These are phyloP conservation scores for Diachrysia chrysitis DNA, from an alignment of 2,888 invertebrate genomes.

Conservation along the genomic window DNA sequence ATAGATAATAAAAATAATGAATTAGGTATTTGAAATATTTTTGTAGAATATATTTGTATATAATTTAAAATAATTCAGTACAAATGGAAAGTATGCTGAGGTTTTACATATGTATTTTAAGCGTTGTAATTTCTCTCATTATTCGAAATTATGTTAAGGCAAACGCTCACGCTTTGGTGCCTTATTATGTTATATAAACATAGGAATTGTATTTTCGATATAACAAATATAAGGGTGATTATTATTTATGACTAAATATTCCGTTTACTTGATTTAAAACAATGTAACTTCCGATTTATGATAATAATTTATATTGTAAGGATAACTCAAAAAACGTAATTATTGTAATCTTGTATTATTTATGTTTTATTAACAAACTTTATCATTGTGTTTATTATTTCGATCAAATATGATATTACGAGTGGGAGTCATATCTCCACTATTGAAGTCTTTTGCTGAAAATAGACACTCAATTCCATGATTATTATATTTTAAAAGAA, in stretches of 20 bases:
- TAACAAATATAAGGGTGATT: constrained; percentile 54
- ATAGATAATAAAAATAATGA: constrained; percentile 59
- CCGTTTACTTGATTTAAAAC: constrained; percentile 47
- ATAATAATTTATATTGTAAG: constrained; percentile 51
- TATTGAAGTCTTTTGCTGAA: constrained; percentile 45
- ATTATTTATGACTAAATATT: constrained; percentile 68
- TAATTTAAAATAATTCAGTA: constrained; percentile 72
- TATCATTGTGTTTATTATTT: constrained; percentile 40
- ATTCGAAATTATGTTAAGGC: constrained; percentile 58
- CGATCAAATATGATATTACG: constrained; percentile 51
- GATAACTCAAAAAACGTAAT: constrained; percentile 47
- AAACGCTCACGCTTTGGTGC: constrained; percentile 74
- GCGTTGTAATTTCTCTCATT: constrained; percentile 43
- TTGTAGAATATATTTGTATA: constrained; percentile 67
- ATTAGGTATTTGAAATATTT: constrained; percentile 60
- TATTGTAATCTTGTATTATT: constrained; percentile 40
- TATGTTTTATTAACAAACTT: constrained; percentile 38
- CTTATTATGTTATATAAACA: constrained; percentile 70
- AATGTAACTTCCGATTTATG: constrained; percentile 40
- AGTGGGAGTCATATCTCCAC: constrained; percentile 43
- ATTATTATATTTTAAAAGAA: constrained; percentile 29
- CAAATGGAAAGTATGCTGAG: constrained; percentile 68
- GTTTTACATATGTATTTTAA: constrained; percentile 52
- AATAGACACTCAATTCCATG: constrained; percentile 52
- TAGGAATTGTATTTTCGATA: constrained; percentile 58